These are phyloP conservation scores for Mus spretus DNA, from an alignment of 2,797 vertebrate genomes.

Conservation along the genomic window DNA sequence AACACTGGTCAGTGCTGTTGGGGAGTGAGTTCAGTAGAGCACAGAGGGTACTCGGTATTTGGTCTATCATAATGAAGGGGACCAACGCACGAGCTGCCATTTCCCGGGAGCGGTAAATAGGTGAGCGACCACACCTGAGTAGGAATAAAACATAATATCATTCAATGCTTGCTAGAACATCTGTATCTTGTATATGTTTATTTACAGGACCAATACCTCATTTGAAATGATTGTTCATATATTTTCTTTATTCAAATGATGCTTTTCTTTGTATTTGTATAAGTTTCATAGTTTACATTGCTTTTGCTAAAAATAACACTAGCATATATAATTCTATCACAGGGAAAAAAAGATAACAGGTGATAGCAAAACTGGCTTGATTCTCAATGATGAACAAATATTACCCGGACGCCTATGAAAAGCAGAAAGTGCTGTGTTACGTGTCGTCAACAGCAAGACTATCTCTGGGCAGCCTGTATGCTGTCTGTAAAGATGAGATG, in stretches of 20 bases:
- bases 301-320: slow-evolving; percentile 43
- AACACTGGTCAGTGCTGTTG: slow-evolving; percentile 78
- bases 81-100: slow-evolving; percentile 97
- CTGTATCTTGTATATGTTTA: not conserved
- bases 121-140: slow-evolving; percentile 92
- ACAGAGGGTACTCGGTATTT: slow-evolving; percentile 89
- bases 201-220: slow-evolving; percentile 9
- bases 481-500: not conserved
- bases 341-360: not conserved
- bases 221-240: slow-evolving; percentile 26
- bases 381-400: slow-evolving; percentile 26
- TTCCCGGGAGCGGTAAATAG: slow-evolving; percentile 94
- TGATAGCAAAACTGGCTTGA: slow-evolving; percentile 31
- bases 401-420: not conserved
- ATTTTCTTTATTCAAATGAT: slow-evolving; percentile 35
- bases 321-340: slow-evolving; percentile 19
- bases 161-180: not conserved
- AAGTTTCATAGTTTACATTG: slow-evolving; percentile 25
- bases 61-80: slow-evolving; percentile 93
- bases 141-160: slow-evolving; percentile 35
- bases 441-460: not conserved
- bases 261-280: not conserved
- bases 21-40: slow-evolving; percentile 92
- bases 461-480: not conserved
- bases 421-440: not conserved